These are phyloP conservation scores for Diplolepis rosae DNA, from an alignment of 2,888 invertebrate genomes.

Conservation along the genomic window DNA sequence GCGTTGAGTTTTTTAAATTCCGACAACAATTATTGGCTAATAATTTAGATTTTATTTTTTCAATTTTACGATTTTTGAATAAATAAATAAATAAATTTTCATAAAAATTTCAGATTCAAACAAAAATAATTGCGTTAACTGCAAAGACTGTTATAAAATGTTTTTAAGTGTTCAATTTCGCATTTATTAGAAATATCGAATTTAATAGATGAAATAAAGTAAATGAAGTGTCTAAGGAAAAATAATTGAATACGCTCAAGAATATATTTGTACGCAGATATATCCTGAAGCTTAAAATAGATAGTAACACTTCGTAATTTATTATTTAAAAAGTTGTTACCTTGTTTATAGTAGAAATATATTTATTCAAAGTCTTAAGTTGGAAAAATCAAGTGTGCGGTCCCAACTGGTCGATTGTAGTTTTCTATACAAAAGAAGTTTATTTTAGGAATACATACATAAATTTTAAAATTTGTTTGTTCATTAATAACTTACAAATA, in stretches of 20 bases:
- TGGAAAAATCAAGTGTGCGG: neutral
- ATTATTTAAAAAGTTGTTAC: neutral
- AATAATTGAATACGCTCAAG: neutral
- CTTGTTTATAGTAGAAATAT: constrained; percentile 6
- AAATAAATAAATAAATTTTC: too few species aligned
- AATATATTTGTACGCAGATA: neutral
- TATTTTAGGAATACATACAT: neutral
- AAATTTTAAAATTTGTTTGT: neutral
- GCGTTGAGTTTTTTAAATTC: too few species aligned
- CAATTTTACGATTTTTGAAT: neutral
- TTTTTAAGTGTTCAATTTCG: too few species aligned
- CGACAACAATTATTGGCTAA: too few species aligned
- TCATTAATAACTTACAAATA: too few species aligned
- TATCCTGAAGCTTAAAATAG: neutral
- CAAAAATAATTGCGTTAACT: too few species aligned
- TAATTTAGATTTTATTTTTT: too few species aligned
- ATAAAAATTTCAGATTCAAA: too few species aligned
- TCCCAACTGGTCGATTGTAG: neutral
- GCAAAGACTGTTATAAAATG: too few species aligned
- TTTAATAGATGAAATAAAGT: neutral
- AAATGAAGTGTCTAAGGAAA: neutral
- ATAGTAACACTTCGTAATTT: neutral
- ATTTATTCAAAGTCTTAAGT: neutral
- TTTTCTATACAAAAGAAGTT: neutral
- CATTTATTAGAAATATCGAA: too few species aligned